Base-by-base conservation (phyloP, 2,888 invertebrate species). In the Idaea dimidiata region DNA sequence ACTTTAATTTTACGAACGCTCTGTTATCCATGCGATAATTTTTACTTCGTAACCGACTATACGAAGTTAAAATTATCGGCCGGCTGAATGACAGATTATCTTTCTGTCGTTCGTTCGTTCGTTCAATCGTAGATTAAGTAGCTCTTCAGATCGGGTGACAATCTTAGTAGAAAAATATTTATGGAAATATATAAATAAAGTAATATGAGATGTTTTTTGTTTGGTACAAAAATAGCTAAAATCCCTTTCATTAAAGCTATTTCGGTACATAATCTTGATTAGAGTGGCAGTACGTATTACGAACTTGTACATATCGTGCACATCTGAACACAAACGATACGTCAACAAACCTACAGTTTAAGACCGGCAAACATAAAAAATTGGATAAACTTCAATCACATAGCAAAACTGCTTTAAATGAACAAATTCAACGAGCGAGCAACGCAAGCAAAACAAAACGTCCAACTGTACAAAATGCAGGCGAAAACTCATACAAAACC, bases 361-460 rank as follows among this genome's bases (percentile, higher is more conserved):
- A 5, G 43, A 43, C 8, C 14, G 14, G 14, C 43, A 43, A 43
- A 43, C 61, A 18, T 10, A 33, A 57, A 33, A 10, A 55, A 10
- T 43, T 43, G 43, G 43, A 10, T 43, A 33, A 31, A 54, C 6
- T 24, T 14, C 17, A n/a, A 17, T 33, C 33, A 58, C 33, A 60
- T 6, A 58, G 58, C 33, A 63, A 60, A 63, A 60, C 43, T 58
- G 57, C 59, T 43, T 54, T 54, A 60, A 18, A 60, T 54, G 16
- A 63, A 57, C 14, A 8, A 10, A 17, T 60, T 62, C 54, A 54
- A 62, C 59, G 62, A 66, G 65, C 63, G 58, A 66, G 60, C 66
- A 67, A 65, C 54, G 62, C 66, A 66, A 64, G 55, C 56, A 43
- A 62, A 64, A 54, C 14, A 53, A 58, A 59, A 64, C 8, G 43